Conservation (phyloP, 2,797 vertebrate genomes). For the Tachyglossus aculeatus region DNA sequence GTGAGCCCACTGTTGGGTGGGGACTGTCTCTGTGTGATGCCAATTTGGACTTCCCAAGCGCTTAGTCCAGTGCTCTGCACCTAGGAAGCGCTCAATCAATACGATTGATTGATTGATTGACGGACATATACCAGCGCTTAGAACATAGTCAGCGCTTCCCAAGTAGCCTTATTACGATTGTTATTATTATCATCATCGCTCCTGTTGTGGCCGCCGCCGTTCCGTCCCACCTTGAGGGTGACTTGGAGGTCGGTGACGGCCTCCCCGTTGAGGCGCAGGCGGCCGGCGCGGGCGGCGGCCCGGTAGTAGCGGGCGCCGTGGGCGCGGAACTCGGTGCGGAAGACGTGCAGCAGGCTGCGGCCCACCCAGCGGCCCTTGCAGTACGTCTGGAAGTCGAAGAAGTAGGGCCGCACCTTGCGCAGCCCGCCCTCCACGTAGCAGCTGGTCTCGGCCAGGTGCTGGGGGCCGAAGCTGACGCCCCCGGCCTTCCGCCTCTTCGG, state of each 20-base stretch:
- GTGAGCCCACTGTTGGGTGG: too few relatives aligned
- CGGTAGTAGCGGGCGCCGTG: conserved; percentile 88
- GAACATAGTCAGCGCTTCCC: too few relatives aligned
- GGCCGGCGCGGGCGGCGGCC: conserved; percentile 83
- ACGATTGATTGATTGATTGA: too few relatives aligned
- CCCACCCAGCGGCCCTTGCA: conserved; percentile 98
- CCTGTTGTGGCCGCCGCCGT: too few relatives aligned
- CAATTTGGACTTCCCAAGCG: too few relatives aligned
- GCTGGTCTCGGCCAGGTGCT: conserved; percentile 89
- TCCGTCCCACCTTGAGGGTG: conserved; percentile 85
- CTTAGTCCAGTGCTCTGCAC: too few relatives aligned
- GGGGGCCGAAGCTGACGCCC: conserved; percentile 86
- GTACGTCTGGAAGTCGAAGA: conserved; percentile 92
- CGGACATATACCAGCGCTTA: too few relatives aligned
- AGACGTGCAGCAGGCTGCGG: conserved; percentile 87
- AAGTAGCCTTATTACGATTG: too few relatives aligned
- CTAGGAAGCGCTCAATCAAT: too few relatives aligned
- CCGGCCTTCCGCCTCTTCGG: conserved; percentile 87
- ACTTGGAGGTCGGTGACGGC: conserved; percentile 83
- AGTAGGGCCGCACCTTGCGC: conserved; percentile 93
- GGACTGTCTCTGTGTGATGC: too few relatives aligned
- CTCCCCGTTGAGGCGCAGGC: conserved; percentile 88
- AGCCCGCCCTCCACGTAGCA: conserved; percentile 93
- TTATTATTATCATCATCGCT: too few relatives aligned
- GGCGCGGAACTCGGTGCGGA: conserved; percentile 87